Base-by-base conservation (phyloP, 2,113 vertebrate species). In the Microtus ochrogaster region DNA sequence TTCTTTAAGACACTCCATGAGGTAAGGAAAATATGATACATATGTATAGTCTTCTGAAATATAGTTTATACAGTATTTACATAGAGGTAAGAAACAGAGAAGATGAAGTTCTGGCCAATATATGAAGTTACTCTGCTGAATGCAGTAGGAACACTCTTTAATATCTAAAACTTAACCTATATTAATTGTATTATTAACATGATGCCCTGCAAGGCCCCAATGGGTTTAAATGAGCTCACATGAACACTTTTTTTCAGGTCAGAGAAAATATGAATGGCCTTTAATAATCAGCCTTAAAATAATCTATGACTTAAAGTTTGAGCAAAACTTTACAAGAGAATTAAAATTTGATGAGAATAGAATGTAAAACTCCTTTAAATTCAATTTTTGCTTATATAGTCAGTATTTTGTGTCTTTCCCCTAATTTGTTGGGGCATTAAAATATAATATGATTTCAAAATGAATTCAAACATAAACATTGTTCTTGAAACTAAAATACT, bases 321-420 rank as follows among this genome's bases (percentile, higher is more conserved):
- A 72, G 22, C 47, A 55, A 33, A n/a, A 73, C 3, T 68, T 14
- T 89, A 47, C 16, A 82, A 94, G 21, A 47, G 6, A 89, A 72
- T 24, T 61, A 19, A 3, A 16, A 28, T 91, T 90, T 96, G 22
- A 17, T 81, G 55, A 83, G 76, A 94, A 81, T 61, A 16, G 85
- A 91, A 89, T 86, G 19, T 52, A 6, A 86, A 96, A 7, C 5
- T 82, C 66, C 8, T 22, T 79, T 87, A 90, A 94, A 93, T 93
- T 26, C 49, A 41, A 78, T 79, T 90, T 91, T 77, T 44, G 5
- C 65, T 92, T 73, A 22, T 39, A 63, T 72, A 90, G 55, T 86
- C 52, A 85, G 9, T 12, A 74, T 87, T 83, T 91, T 94, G n/a
- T 90, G 11, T 4, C 52, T 61, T 84, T 16, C 10, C 33, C 14